phyloP scores from a whole-genome alignment of 1,140 invertebrate species.

The Papilio dardanus region DNA sequence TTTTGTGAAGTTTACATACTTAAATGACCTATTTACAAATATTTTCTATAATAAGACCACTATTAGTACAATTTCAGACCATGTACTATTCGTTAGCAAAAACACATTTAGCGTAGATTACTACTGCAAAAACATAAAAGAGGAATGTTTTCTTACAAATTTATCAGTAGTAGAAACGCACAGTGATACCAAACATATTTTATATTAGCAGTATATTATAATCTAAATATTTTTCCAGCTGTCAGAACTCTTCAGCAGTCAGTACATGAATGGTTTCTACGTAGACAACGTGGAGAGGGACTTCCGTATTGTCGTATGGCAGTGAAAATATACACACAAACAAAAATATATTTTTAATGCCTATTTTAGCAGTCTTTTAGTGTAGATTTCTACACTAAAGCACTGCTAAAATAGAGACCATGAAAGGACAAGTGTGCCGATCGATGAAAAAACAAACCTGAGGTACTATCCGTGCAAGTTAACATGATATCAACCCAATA shows the following conservation, averaged over 20 bases:
- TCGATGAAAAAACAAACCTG: background rate
- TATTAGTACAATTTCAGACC: no score
- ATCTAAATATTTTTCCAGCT: constrained; percentile 51
- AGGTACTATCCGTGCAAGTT: no score
- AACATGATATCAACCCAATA: no score
- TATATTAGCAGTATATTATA: background rate
- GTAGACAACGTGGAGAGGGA: constrained; percentile 62
- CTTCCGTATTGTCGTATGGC: constrained; percentile 61
- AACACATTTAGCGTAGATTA: no score
- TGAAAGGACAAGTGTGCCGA: background rate
- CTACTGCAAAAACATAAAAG: no score
- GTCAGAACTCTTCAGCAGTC: constrained; percentile 52
- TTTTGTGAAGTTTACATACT: background rate
- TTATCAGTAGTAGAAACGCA: no score
- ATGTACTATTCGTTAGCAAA: no score
- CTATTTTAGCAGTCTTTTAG: background rate
- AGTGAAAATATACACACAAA: constrained; percentile 40
- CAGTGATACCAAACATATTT: background rate
- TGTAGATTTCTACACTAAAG: background rate
- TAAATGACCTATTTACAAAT: background rate
- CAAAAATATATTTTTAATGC: background rate
- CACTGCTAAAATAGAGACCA: no score
- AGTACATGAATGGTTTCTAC: constrained; percentile 66
- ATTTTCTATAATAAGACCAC: no score
- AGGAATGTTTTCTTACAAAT: no score